phyloP scores from a whole-genome alignment of 2,113 vertebrate genomes.

The Sinocyclocheilus rhinocerous region DNA sequence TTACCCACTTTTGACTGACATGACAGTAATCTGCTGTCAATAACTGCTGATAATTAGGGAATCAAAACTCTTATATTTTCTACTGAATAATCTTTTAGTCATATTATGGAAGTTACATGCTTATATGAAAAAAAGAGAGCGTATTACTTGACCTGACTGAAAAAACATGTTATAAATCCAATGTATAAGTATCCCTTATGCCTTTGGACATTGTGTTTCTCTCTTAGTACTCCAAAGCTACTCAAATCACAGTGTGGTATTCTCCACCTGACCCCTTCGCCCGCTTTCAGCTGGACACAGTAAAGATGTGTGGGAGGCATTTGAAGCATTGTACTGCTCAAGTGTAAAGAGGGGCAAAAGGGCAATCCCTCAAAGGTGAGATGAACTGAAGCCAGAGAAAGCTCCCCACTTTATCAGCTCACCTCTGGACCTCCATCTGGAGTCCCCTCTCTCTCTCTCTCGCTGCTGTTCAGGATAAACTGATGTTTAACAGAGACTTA shows the following conservation, averaged over 20 bases:
- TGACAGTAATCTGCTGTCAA: not conserved
- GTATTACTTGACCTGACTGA: not conserved
- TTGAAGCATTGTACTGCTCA: constrained; percentile 35
- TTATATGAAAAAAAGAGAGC: not conserved
- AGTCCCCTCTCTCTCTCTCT: not conserved
- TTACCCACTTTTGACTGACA: not conserved
- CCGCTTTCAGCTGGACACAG: constrained; percentile 3
- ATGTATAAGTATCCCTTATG: not conserved
- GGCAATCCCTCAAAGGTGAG: constrained; percentile 47
- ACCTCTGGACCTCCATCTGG: constrained; percentile 31
- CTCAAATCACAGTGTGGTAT: constrained; percentile 40
- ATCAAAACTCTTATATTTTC: not conserved
- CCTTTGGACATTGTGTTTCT: not conserved
- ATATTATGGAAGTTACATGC: not conserved
- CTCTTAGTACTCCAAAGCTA: constrained; percentile 31
- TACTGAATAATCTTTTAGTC: not conserved
- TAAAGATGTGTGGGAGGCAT: constrained; percentile 31
- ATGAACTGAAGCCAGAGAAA: constrained; percentile 55
- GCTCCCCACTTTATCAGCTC: constrained; percentile 45
- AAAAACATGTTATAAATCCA: not conserved
- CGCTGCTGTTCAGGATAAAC: not conserved
- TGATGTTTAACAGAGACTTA: not conserved
- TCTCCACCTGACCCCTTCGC: constrained; percentile 19
- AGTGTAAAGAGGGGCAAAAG: constrained; percentile 30
- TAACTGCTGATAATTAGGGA: not conserved